Evolutionary conservation across 2,888 invertebrate species (phyloP), one percentile per base, ranked within the genome.

Genomic region (Philopedon plagiatum): DNA sequence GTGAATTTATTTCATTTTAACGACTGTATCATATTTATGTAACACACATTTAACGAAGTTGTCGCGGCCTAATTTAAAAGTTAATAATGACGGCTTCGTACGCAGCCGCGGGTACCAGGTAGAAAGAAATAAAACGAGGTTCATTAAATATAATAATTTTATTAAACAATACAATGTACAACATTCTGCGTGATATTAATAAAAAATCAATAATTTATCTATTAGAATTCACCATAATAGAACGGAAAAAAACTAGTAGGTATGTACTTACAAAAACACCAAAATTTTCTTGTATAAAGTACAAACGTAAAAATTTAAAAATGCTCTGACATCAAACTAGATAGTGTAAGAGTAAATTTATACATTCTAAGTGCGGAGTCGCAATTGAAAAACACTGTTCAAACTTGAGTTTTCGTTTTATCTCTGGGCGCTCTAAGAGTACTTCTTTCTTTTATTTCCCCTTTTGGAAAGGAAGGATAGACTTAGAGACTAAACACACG

Each of bases 91-190:
- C n/a, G n/a, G n/a, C n/a, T n/a, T n/a, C n/a, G n/a, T n/a, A n/a
- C n/a, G n/a, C n/a, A n/a, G n/a, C n/a, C n/a, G n/a, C n/a, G n/a
- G n/a, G n/a, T n/a, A n/a, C n/a, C n/a, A n/a, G n/a, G n/a, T n/a
- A n/a, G n/a, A n/a, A n/a, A n/a, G n/a, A n/a, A n/a, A 44, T 8
- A 19, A 11, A 46, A n/a, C 7, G 11, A 1, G 8, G 5, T 32
- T 54, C 51, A 15, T 62, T 46, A 62, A 62, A 62, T 44, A 62
- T 60, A 58, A 62, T 60, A 58, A 32, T 70, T 71, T 71, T 71
- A 71, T 71, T 71, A 71, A 71, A 71, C 71, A 71, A 65, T 71
- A 61, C 65, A 71, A 71, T 71, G 66, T 71, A 71, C 71, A 71
- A 71, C 66, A 66, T 67, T 62, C 54, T 71, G 71, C 34, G 39